Evolutionary conservation across 2,797 vertebrate genomes (phyloP), one percentile per base, ranked within the genome.

Genomic region (Poeciliopsis gracilis): DNA sequence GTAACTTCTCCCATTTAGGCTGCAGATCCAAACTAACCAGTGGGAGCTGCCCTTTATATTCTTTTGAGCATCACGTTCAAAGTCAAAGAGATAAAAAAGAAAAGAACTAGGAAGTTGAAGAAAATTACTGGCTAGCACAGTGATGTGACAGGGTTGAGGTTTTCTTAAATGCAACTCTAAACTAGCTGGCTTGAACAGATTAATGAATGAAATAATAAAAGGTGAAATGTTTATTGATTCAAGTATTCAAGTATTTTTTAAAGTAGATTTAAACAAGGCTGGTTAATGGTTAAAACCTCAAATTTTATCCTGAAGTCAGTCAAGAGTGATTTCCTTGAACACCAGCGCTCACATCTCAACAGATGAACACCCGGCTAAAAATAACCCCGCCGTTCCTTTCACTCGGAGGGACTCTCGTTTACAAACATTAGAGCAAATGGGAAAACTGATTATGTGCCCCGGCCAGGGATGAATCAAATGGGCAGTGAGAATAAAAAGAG

Each of bases 381-480:
- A 95, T 95, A 95, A 82, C 87, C 84, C 43, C 2, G 78, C 75
- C 82, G 76, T 92, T 91, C 79, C 86, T 88, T 87, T 82, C 80
- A 88, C 90, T 86, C 81, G 88, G 76, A 82, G 73, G 83, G 92
- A 87, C 81, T 85, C 88, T 91, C 78, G 82, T 94, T 94, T 90
- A 94, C 88, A 92, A 95, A 93, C 91, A 95, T 94, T 92, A 95
- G 90, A 41, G 86, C 86, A 91, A 95, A 95, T 94, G 91, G 94
- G 91, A 93, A 95, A 95, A 87, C 86, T 86, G 92, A 95, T 95
- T 94, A 91, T 80, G 79, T 18, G 75, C 86, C 79, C 72, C 57
- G 51, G 79, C 76, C 38, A 46, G 82, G 82, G 83, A 83, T 71
- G 87, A 91, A 90, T 90, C 85, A 90, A 91, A 91, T 82, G 74